phyloP scores from a whole-genome alignment of 2,888 invertebrate genomes.

The Colostygia pectinataria region DNA sequence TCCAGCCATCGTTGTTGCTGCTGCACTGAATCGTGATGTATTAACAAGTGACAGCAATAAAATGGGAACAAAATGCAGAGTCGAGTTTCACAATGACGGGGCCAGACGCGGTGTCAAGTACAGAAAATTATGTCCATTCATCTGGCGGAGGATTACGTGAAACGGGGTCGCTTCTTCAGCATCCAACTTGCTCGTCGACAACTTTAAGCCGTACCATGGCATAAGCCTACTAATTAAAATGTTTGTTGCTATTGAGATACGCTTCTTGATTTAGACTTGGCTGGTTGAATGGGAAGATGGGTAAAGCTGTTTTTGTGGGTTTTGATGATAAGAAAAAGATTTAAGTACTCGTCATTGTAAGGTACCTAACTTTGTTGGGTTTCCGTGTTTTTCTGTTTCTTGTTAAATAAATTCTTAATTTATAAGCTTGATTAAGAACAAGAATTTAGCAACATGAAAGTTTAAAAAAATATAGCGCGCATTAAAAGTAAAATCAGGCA shows the following conservation, averaged over 20 bases:
- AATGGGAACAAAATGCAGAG: conserved; percentile 65
- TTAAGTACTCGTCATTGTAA: too few species aligned
- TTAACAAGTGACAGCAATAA: conserved; percentile 65
- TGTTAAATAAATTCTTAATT: conserved; percentile 23
- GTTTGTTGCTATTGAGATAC: conserved; percentile 38
- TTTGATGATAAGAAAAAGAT: too few species aligned
- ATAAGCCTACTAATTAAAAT: conserved; percentile 56
- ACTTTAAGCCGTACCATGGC: conserved; percentile 56
- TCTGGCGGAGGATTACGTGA: conserved; percentile 72
- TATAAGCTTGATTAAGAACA: conserved; percentile 32
- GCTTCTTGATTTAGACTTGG: conserved; percentile 8
- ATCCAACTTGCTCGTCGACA: conserved; percentile 58
- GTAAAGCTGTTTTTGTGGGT: not conserved
- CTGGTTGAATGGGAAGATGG: not conserved
- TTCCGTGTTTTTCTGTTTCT: too few species aligned
- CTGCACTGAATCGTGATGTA: conserved; percentile 36
- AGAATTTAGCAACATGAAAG: conserved; percentile 45
- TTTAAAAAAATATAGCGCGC: conserved; percentile 51
- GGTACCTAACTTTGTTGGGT: too few species aligned
- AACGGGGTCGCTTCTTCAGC: conserved; percentile 73
- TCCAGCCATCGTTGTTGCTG: not conserved
- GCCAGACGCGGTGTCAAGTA: conserved; percentile 75
- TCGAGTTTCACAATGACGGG: conserved; percentile 67
- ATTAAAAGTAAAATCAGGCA: conserved; percentile 59
- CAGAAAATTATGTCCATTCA: conserved; percentile 82